These are phyloP conservation scores for Belonocnema kinseyi DNA, from an alignment of 1,140 invertebrate species.

Conservation along the genomic window DNA sequence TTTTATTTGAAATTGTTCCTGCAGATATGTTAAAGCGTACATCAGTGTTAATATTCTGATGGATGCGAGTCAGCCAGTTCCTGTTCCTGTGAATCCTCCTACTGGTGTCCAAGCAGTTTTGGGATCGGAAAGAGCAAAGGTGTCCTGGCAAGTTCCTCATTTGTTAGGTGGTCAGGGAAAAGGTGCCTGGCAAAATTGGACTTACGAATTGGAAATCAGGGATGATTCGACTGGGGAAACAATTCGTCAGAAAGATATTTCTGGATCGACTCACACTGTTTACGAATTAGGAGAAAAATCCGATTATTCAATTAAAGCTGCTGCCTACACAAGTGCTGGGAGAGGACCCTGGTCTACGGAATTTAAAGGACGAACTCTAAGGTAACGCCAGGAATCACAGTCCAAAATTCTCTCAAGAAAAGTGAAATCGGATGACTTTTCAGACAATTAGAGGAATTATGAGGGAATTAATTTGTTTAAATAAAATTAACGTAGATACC, in stretches of 20 bases:
- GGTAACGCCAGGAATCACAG: slow-evolving; percentile 49
- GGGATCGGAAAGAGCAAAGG: slow-evolving; percentile 82
- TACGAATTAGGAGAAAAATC: slow-evolving; percentile 83
- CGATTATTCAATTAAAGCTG: slow-evolving; percentile 85
- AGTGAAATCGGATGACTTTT: too few relatives aligned
- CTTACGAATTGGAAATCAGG: slow-evolving; percentile 86
- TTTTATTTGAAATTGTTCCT: slow-evolving; percentile 1
- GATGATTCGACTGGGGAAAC: slow-evolving; percentile 76
- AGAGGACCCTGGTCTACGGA: slow-evolving; percentile 87
- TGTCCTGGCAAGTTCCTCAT: slow-evolving; percentile 87
- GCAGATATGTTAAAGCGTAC: slow-evolving; percentile 68
- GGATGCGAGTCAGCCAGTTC: slow-evolving; percentile 83
- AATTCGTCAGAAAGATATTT: slow-evolving; percentile 77
- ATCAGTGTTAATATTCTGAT: slow-evolving; percentile 79
- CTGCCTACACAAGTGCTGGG: slow-evolving; percentile 85
- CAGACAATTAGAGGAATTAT: too few relatives aligned
- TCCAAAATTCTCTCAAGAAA: too few relatives aligned
- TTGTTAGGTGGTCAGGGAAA: slow-evolving; percentile 86
- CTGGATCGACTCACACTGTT: slow-evolving; percentile 78
- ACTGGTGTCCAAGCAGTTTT: slow-evolving; percentile 86
- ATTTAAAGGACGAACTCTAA: slow-evolving; percentile 82
- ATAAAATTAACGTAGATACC: too few relatives aligned
- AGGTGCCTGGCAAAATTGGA: slow-evolving; percentile 90
- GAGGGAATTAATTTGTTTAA: too few relatives aligned
- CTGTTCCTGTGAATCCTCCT: slow-evolving; percentile 86